Base-by-base conservation (phyloP, 1,140 invertebrate species). In the Galleria mellonella region DNA sequence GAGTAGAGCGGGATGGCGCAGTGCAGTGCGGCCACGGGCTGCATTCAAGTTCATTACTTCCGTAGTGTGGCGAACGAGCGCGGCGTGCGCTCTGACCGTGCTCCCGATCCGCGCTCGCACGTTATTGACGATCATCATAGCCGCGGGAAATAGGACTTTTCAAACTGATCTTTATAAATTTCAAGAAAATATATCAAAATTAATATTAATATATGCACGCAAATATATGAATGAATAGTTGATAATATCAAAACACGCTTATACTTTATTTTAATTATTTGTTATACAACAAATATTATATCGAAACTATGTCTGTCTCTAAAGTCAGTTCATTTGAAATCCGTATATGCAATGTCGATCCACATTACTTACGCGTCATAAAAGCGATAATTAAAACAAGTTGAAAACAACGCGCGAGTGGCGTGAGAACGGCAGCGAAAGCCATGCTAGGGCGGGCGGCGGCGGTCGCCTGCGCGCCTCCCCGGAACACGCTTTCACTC, bases 11-110 rank as follows among this genome's bases (percentile, higher is more conserved):
- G 66, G 81, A 84, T 61, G 52, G 71, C 54, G 47, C 62, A 61
- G 64, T 57, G 62, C 70, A 66, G 55, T 67, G 72, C 73, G 68
- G 53, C 68, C 62, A 56, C 63, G 57, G 65, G 66, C 62, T 76
- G 81, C 72, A 81, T 81, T 83, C 81, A 84, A 84, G 81, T 84
- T 84, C 81, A 84, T 83, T 84, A 82, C 81, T 84, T 82, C 77
- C 78, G 77, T 81, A 77, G 75, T 73, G 74, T 73, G 62, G 64
- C 64, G 63, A 57, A 23, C 17, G 17, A 23, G 17, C 6, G 62
- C 65, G 59, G 62, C 60, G 68, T 59, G 59, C 74, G 48, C 60
- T 40, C 37, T 77, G 76, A 77, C 76, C 70, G 73, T 81, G 71
- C 75, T 78, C 73, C 63, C 69, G 68, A 75, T 76, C 54, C 55